Percentiles rank a stretch among this genome's conserved stretches.
These are phyloP conservation scores for Gobionotothen gibberifrons DNA, from an alignment of 2,797 vertebrate genomes.

Conservation along the genomic window DNA sequence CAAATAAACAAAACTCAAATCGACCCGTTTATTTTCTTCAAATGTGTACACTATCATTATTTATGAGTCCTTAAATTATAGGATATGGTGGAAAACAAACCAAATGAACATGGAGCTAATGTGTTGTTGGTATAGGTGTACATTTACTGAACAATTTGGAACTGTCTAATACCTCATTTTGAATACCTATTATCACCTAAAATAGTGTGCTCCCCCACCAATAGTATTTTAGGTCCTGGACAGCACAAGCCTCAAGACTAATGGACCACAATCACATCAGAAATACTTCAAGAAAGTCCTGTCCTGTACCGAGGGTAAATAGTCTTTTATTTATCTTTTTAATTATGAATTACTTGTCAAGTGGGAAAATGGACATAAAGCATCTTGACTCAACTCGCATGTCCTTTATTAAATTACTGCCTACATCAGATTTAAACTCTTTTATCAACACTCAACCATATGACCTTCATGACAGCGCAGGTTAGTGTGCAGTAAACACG, in stretches of 20 bases:
- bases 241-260: constrained; percentile 11
- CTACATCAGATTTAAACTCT: constrained; percentile 28
- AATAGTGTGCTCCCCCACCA: neutral
- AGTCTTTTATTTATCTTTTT: neutral
- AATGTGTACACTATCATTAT: neutral
- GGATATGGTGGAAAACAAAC: neutral
- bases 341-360: neutral
- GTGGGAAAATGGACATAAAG: constrained; percentile 14
- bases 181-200: neutral
- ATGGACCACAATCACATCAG: constrained; percentile 7
- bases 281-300: neutral
- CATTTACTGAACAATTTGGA: neutral
- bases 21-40: neutral
- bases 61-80: neutral
- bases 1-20: neutral
- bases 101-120: too few species aligned
- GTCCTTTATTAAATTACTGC: constrained; percentile 18
- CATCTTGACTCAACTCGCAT: constrained; percentile 6
- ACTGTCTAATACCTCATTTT: neutral
- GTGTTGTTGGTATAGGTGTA: neutral
- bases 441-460: constrained; percentile 29
- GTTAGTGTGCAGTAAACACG: constrained; percentile 8
- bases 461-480: constrained; percentile 20
- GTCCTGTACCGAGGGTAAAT: neutral
- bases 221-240: neutral